A percentile compares a stretch with the other conserved stretches of the same genome.
Conservation (phyloP, 2,797 vertebrate genomes). For the Spheniscus humboldti region DNA sequence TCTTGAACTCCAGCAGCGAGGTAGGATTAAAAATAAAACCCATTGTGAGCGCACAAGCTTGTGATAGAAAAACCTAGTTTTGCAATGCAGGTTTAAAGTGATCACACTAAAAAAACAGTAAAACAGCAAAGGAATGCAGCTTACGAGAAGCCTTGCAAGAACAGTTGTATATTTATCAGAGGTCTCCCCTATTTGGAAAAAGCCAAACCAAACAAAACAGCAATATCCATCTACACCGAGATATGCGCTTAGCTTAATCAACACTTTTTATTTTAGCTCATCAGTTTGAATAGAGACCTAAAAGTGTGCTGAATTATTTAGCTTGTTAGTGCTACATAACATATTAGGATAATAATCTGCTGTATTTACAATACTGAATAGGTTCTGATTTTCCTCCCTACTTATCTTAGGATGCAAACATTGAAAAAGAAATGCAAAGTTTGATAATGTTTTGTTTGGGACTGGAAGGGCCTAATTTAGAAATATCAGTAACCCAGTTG, state of each 20-base stretch:
- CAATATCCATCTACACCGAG: background rate
- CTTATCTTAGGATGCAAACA: background rate
- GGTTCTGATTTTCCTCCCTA: slow-evolving; percentile 9
- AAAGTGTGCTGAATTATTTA: slow-evolving; percentile 30
- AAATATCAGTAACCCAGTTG: background rate
- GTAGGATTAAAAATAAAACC: slow-evolving; percentile 53
- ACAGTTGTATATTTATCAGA: background rate
- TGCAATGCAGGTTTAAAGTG: background rate
- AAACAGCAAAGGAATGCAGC: background rate
- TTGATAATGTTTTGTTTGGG: background rate
- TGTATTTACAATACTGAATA: slow-evolving; percentile 37
- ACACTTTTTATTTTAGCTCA: slow-evolving; percentile 41
- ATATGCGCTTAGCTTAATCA: slow-evolving; percentile 31
- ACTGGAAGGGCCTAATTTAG: background rate
- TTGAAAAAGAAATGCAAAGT: background rate
- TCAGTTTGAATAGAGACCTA: slow-evolving; percentile 1
- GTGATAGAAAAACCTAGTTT: background rate
- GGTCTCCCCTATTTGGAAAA: background rate
- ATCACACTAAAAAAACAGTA: background rate
- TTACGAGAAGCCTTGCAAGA: background rate
- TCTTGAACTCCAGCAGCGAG: slow-evolving; percentile 4
- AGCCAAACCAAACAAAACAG: background rate
- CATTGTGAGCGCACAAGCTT: background rate
- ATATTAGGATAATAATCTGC: slow-evolving; percentile 1
- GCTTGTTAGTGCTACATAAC: slow-evolving; percentile 7